Evolutionary conservation across 2,888 invertebrate genomes (phyloP), one percentile per base, ranked within the genome.

Genomic region (Parapristionchus giblindavisi): DNA sequence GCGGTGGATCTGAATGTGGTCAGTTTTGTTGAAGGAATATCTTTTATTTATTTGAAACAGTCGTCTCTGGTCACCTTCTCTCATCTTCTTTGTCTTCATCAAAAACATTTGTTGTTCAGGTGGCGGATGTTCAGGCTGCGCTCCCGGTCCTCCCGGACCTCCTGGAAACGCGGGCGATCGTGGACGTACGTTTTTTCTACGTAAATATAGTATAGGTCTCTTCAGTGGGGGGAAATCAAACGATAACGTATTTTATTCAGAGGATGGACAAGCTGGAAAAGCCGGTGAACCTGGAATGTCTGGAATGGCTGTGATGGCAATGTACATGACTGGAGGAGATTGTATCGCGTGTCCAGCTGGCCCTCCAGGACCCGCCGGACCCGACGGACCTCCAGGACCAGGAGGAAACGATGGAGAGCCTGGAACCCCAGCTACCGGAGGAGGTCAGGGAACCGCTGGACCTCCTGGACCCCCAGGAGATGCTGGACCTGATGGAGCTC

Each of bases 311-410:
- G 27, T 54, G 54, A 54, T 54, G 14, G 54, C 54, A 27, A 54
- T 54, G 54, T 27, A 54, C 8, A 54, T 54, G 54, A 54, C 54
- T n/a, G 54, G 54, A 54, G 54, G 54, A 54, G 54, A 8, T 8
- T n/a, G 14, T 1, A n/a, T n/a, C n/a, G n/a, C n/a, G n/a, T n/a
- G n/a, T n/a, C n/a, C n/a, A n/a, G n/a, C n/a, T n/a, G n/a, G n/a
- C 27, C 21, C 54, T 8, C 54, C 54, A 24, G 54, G 54, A 21
- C 54, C 54, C 54, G 54, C 54, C n/a, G 54, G 54, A 54, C 54
- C 54, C 27, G 24, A n/a, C 6, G 54, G 54, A 54, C 54, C 54
- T 8, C 24, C 54, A 1, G 54, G 54, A 14, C 17, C 17, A 1
- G 17, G 24, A 8, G 54, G 54, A 11, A 54, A 54, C 54, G 54